Evolutionary conservation across 2,888 invertebrate genomes (phyloP).

Genomic region (Hemaris fuciformis): DNA sequence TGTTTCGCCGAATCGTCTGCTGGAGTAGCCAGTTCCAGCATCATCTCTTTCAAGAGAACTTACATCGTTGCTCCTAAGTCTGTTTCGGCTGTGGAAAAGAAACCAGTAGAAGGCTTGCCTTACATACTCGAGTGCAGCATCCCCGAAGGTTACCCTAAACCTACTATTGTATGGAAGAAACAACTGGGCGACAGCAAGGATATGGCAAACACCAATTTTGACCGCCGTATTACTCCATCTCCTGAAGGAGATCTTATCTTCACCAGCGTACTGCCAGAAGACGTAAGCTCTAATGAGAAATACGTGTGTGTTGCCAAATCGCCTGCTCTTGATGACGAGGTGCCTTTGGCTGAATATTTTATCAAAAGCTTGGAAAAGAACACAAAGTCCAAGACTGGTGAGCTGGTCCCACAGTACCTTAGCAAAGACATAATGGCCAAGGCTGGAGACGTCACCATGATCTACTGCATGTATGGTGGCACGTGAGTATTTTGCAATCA

Average conservation of each 20-base stretch:
- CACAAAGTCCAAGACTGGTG: constrained; percentile 39
- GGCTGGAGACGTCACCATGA: constrained; percentile 48
- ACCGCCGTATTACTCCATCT: constrained; percentile 47
- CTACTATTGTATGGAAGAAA: constrained; percentile 55
- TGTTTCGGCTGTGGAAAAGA: constrained; percentile 39
- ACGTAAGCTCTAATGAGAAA: constrained; percentile 44
- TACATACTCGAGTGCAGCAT: constrained; percentile 56
- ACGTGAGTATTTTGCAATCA: constrained; percentile 48
- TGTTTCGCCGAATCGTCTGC: constrained; percentile 50
- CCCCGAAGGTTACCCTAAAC: constrained; percentile 58
- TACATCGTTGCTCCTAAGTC: constrained; percentile 42
- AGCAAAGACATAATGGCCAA: constrained; percentile 50
- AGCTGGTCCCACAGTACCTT: constrained; percentile 53
- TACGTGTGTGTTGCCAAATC: constrained; percentile 60
- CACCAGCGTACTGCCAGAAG: constrained; percentile 53
- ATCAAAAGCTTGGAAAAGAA: constrained; percentile 45
- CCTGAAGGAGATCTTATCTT: constrained; percentile 62
- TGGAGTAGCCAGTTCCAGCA: constrained; percentile 53
- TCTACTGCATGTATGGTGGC: constrained; percentile 70
- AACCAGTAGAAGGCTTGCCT: constrained; percentile 54
- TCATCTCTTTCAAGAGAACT: constrained; percentile 41
- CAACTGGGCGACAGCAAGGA: constrained; percentile 40
- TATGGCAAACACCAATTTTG: constrained; percentile 36
- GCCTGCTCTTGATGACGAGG: constrained; percentile 45
- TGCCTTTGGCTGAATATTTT: constrained; percentile 53